A percentile compares a stretch with the other conserved stretches of the same genome.
phyloP scores from a whole-genome alignment of 2,888 invertebrate species.

The Cryptocephalus primarius region DNA sequence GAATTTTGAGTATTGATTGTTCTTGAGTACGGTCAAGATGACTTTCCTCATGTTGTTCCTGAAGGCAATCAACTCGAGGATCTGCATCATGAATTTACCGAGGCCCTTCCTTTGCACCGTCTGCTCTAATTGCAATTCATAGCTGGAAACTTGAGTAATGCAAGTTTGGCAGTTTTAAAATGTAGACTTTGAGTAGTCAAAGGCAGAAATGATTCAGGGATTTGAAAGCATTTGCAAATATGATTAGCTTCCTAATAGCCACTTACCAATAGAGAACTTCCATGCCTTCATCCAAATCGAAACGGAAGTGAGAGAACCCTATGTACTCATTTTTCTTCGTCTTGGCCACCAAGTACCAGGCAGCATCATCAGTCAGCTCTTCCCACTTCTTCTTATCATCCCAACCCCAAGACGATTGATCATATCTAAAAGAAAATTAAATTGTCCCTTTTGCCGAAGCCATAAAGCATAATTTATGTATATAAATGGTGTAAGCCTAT shows the following conservation, averaged over 20 bases:
- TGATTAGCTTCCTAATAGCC: not conserved
- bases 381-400: conserved; percentile 58
- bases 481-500: not conserved
- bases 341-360: conserved; percentile 62
- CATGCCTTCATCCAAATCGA: conserved; percentile 68
- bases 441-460: not conserved
- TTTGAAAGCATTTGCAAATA: too few relatives aligned
- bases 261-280: conserved; percentile 68
- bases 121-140: conserved; percentile 75
- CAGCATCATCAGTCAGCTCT: conserved; percentile 61
- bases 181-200: too few relatives aligned
- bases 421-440: conserved; percentile 41
- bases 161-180: conserved; percentile 1
- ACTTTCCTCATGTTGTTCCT: conserved; percentile 69
- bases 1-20: conserved; percentile 64
- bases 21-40: conserved; percentile 70
- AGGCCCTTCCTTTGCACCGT: conserved; percentile 64
- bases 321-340: conserved; percentile 42
- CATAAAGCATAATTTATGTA: not conserved
- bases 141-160: conserved; percentile 43
- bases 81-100: conserved; percentile 70
- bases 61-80: conserved; percentile 64
- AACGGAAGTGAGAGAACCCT: conserved; percentile 73
- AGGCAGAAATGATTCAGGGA: too few relatives aligned
- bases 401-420: conserved; percentile 75